A percentile compares a stretch with the other conserved stretches of the same genome.
Evolutionary conservation across 2,888 invertebrate species (phyloP).

Genomic region (Drosophila vallismaia): DNA sequence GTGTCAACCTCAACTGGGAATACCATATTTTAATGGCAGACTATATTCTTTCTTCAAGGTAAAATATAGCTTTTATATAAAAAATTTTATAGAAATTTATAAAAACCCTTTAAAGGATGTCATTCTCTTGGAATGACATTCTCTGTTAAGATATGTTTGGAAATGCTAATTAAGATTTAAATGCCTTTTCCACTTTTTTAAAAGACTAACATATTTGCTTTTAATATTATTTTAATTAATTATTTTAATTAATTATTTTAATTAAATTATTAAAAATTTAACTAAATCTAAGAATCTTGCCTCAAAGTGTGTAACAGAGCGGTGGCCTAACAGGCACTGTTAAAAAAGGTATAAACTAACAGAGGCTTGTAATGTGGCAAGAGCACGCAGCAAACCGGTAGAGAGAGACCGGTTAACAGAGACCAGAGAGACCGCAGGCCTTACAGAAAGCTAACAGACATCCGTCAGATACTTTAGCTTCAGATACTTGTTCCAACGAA

Average conservation of each 20-base stretch:
- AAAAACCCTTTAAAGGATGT: too few species aligned
- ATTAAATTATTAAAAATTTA: neutral
- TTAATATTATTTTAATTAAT: too few species aligned
- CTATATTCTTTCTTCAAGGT: too few species aligned
- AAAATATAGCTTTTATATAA: too few species aligned
- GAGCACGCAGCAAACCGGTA: constrained; percentile 11
- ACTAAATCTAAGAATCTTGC: neutral
- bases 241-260: neutral
- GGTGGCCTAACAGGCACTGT: constrained; percentile 44
- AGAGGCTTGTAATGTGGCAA: constrained; percentile 3
- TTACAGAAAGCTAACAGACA: constrained; percentile 32
- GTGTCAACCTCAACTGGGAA: constrained; percentile 6
- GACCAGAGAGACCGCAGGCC: neutral
- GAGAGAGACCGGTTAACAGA: constrained; percentile 2
- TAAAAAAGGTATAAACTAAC: constrained; percentile 58
- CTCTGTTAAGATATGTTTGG: too few species aligned
- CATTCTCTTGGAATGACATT: too few species aligned
- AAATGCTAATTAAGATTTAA: too few species aligned
- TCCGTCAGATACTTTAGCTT: neutral
- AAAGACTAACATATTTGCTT: too few species aligned
- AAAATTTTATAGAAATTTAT: too few species aligned
- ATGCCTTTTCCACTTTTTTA: too few species aligned
- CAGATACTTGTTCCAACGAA: constrained; percentile 4
- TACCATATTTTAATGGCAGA: neutral
- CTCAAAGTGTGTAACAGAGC: constrained; percentile 4